Evolutionary conservation across 2,113 vertebrate species (phyloP).

Genomic region (Menidia beryllina): DNA sequence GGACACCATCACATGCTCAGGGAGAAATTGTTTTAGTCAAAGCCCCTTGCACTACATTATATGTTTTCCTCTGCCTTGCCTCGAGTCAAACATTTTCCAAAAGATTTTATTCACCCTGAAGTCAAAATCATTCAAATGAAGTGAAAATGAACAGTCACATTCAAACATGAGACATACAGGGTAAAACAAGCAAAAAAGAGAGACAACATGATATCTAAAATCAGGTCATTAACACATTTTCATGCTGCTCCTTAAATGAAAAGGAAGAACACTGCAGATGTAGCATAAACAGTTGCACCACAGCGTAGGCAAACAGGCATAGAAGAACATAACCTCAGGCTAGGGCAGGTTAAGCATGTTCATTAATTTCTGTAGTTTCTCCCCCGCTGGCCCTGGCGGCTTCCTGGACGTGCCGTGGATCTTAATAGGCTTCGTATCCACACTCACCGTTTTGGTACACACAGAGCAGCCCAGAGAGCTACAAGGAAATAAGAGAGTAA

Average conservation of each 20-base stretch:
- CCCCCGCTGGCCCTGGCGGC: conserved; percentile 48
- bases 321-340: conserved; percentile 46
- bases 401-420: conserved; percentile 66
- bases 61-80: not conserved
- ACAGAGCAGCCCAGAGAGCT: conserved; percentile 20
- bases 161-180: too few relatives aligned
- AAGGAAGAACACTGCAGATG: conserved; percentile 31
- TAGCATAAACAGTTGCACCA: conserved; percentile 15
- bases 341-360: conserved; percentile 69
- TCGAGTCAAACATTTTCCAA: conserved; percentile 18
- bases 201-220: too few relatives aligned
- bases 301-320: conserved; percentile 37
- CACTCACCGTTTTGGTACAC: conserved; percentile 36
- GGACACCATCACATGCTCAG: not conserved
- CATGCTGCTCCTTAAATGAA: conserved; percentile 26
- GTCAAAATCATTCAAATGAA: not conserved
- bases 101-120: conserved; percentile 13
- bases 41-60: not conserved
- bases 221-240: not conserved
- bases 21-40: conserved; percentile 12
- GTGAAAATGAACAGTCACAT: not conserved
- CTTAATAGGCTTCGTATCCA: conserved; percentile 52
- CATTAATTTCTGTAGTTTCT: conserved; percentile 71
- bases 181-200: too few relatives aligned
- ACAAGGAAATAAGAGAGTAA: not conserved